Conservation (phyloP, 2,113 vertebrate genomes). For the Chauna torquata region DNA sequence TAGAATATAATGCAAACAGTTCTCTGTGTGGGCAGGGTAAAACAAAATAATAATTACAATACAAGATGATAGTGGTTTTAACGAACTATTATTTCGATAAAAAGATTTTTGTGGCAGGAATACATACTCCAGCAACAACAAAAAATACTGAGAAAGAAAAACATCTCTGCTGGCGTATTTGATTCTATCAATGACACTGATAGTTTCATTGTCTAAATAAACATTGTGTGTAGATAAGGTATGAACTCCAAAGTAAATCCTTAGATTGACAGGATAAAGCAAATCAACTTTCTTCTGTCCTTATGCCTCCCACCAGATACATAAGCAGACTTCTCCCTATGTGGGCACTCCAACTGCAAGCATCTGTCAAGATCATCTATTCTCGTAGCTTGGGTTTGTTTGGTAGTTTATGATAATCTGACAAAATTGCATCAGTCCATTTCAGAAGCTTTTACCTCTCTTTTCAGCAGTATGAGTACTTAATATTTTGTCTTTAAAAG, state of each 20-base stretch:
- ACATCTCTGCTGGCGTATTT: neutral
- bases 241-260: slow-evolving; percentile 44
- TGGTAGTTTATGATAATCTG: slow-evolving; percentile 30
- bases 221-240: slow-evolving; percentile 37
- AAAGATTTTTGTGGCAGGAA: slow-evolving; percentile 39
- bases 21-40: slow-evolving; percentile 58
- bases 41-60: slow-evolving; percentile 69
- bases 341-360: slow-evolving; percentile 49
- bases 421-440: slow-evolving; percentile 9
- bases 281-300: slow-evolving; percentile 56
- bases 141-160: slow-evolving; percentile 29
- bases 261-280: slow-evolving; percentile 55
- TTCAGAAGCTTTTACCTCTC: neutral
- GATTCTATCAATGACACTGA: slow-evolving; percentile 40
- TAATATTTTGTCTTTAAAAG: neutral
- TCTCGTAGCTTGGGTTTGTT: slow-evolving; percentile 5
- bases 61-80: slow-evolving; percentile 9
- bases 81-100: slow-evolving; percentile 58
- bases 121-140: neutral
- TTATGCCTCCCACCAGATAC: slow-evolving; percentile 46
- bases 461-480: neutral
- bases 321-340: slow-evolving; percentile 45
- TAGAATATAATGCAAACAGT: slow-evolving; percentile 45
- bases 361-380: slow-evolving; percentile 62
- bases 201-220: slow-evolving; percentile 56